Conservation (phyloP, 2,888 invertebrate species). For the Macrosiphum euphorbiae region DNA sequence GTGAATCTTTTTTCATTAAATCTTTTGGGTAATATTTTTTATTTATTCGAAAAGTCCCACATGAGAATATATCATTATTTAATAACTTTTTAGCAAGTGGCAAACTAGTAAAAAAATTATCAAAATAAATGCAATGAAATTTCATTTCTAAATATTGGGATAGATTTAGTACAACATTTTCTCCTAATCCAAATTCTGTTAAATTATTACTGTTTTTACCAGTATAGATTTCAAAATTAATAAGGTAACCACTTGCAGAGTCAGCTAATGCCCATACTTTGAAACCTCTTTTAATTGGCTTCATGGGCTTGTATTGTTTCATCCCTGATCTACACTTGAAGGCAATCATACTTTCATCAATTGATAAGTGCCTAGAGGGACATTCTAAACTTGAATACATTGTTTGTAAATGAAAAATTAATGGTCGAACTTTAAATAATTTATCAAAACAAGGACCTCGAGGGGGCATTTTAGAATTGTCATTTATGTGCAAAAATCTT, state of each 20-base stretch:
- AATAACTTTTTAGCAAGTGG: not conserved
- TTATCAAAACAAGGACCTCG: constrained; percentile 54
- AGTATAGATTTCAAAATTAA: constrained; percentile 53
- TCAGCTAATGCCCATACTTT: constrained; percentile 65
- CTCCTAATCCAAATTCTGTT: constrained; percentile 65
- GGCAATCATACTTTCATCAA: constrained; percentile 65
- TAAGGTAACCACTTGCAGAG: constrained; percentile 34
- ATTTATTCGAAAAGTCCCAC: not conserved
- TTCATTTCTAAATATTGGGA: not conserved
- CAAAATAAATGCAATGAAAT: constrained; percentile 3
- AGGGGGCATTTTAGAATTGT: constrained; percentile 44
- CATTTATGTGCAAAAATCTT: constrained; percentile 32
- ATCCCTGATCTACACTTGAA: constrained; percentile 60
- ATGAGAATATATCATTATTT: not conserved
- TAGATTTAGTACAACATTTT: constrained; percentile 61
- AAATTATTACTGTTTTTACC: constrained; percentile 64
- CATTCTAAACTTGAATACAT: not conserved
- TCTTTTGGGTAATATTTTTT: constrained; percentile 5
- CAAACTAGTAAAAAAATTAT: constrained; percentile 29
- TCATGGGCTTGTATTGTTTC: constrained; percentile 58
- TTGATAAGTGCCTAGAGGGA: constrained; percentile 19
- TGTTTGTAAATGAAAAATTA: not conserved
- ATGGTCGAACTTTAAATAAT: constrained; percentile 40
- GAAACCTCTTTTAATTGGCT: constrained; percentile 64
- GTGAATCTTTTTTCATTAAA: not conserved